A percentile compares a stretch with the other conserved stretches of the same genome.
Evolutionary conservation across 2,113 vertebrate species (phyloP).

Genomic region (Cercocebus atys): DNA sequence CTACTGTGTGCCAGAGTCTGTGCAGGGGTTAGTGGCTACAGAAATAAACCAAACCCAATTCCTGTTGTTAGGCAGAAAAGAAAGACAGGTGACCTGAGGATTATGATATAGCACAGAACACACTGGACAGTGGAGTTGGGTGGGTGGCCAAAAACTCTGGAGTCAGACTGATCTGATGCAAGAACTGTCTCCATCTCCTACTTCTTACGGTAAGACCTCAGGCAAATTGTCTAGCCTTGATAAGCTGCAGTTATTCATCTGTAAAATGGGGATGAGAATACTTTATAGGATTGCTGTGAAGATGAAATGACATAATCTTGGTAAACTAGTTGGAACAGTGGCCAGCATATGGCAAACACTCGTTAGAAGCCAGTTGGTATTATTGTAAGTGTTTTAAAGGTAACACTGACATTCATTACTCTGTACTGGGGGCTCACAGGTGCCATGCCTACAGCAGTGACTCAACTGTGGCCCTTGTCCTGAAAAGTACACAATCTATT

Average conservation of each 20-base stretch:
- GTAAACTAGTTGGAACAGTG: constrained; percentile 35
- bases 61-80: neutral
- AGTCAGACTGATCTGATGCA: neutral
- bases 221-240: neutral
- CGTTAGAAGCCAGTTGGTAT: constrained; percentile 1
- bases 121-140: neutral
- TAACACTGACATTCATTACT: constrained; percentile 25
- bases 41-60: neutral
- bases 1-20: neutral
- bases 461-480: neutral
- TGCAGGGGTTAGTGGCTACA: neutral
- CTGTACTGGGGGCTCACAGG: neutral
- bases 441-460: neutral
- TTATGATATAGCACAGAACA: neutral
- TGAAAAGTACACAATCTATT: neutral
- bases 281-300: constrained; percentile 10
- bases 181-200: neutral
- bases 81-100: neutral
- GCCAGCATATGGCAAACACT: neutral
- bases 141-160: neutral
- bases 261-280: neutral
- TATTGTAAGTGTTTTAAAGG: constrained; percentile 30
- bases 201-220: neutral
- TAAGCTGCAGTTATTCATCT: constrained; percentile 29
- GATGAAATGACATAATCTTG: constrained; percentile 36